Evolutionary conservation across 1,140 invertebrate genomes (phyloP), one percentile per base, ranked within the genome.

Genomic region (Drosophila lowei): DNA sequence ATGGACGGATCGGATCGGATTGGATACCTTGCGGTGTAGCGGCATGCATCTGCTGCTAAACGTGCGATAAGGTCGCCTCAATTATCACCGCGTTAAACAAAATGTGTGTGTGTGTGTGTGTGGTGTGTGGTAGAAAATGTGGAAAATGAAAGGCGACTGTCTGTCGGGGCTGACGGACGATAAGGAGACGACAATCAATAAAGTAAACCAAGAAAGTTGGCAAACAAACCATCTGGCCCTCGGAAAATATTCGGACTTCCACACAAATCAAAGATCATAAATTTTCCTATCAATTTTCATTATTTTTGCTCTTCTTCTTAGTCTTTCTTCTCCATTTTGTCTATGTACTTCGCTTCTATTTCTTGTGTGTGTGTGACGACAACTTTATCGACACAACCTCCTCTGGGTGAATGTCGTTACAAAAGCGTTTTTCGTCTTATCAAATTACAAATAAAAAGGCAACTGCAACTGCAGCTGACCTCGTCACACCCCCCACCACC

Each of bases 381-480:
- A 18, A 49, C 44, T 79, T 79, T 75, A 79, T 79, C 76, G 72
- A 75, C 43, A 42, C 30, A 16, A 18, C 48, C 15, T 9, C 49
- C 38, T 48, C 48, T 44, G 56, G 56, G 21, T 48, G 48, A 41
- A 41, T 41, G 25, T 23, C 25, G 75, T 76, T 72, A 78, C 79
- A 68, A 70, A 79, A 73, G 61, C 61, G 55, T 71, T 70, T 74
- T 63, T 50, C 30, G 50, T 57, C 77, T 86, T 85, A 85, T 85
- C 78, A 72, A 70, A 88, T 88, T 78, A 81, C 78, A 85, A 85
- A 85, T 68, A 81, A 77, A 68, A 81, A 66, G 80, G 81, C 80
- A 85, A 76, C 56, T 62, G 50, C 74, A 55, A 57, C 48, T 64
- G 50, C 58, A 54, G 43, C 15, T 23, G 50, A 16, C 59, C 18